A percentile compares a stretch with the other conserved stretches of the same genome.
phyloP scores from a whole-genome alignment of 2,888 invertebrate genomes.

The Dexiosoma caninum region DNA sequence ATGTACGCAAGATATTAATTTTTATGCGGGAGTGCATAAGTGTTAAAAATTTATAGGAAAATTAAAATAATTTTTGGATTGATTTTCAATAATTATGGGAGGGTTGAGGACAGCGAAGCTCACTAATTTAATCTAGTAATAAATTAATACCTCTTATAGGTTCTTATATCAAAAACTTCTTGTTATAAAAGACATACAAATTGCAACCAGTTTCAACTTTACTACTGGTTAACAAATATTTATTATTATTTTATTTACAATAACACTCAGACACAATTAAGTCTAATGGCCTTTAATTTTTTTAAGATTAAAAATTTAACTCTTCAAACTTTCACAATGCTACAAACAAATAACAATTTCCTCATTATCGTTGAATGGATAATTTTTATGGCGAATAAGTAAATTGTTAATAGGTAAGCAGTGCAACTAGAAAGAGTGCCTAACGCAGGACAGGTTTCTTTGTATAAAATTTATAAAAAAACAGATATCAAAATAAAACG shows the following conservation, averaged over 20 bases:
- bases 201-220: not conserved
- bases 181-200: not conserved
- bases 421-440: constrained; percentile 21
- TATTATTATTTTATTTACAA: constrained; percentile 17
- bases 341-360: constrained; percentile 41
- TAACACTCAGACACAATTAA: constrained; percentile 21
- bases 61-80: too few relatives aligned
- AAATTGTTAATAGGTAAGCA: constrained; percentile 56
- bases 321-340: constrained; percentile 41
- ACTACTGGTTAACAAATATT: constrained; percentile 18
- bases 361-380: constrained; percentile 41
- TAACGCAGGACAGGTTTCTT: constrained; percentile 33
- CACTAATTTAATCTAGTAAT: too few relatives aligned
- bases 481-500: too few relatives aligned
- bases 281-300: not conserved
- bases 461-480: constrained; percentile 25
- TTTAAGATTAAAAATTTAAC: constrained; percentile 3
- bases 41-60: too few relatives aligned
- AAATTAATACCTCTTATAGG: too few relatives aligned
- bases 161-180: too few relatives aligned
- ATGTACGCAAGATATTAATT: too few relatives aligned
- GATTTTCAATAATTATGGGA: too few relatives aligned
- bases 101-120: too few relatives aligned
- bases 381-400: constrained; percentile 32
- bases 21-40: too few relatives aligned